Conservation (phyloP, 2,888 invertebrate genomes). For the Hololepta plana region DNA sequence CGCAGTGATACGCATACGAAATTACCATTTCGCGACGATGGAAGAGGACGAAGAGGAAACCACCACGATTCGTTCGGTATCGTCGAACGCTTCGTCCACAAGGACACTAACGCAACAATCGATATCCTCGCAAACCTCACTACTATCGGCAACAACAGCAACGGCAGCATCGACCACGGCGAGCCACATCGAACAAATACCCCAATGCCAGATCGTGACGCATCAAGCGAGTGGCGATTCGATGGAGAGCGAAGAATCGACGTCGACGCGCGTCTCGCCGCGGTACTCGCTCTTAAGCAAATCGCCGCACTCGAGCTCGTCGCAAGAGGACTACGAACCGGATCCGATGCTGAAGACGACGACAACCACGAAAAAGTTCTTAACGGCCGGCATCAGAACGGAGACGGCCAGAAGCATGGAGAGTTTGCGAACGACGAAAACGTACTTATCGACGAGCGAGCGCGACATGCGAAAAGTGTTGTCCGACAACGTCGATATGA, state of each 20-base stretch:
- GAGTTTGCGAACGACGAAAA: constrained; percentile 38
- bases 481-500: constrained; percentile 31
- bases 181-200: constrained; percentile 8
- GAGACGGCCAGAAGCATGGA: constrained; percentile 54
- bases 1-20: too few relatives aligned
- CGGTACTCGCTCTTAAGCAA: constrained; percentile 23
- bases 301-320: constrained; percentile 40
- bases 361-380: constrained; percentile 30
- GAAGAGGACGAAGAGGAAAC: constrained; percentile 25
- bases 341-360: constrained; percentile 29
- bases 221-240: constrained; percentile 38
- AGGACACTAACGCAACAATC: constrained; percentile 23
- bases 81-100: constrained; percentile 23
- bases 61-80: constrained; percentile 14
- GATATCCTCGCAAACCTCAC: too few relatives aligned
- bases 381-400: constrained; percentile 32
- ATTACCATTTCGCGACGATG: constrained; percentile 15
- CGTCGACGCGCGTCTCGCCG: constrained; percentile 18
- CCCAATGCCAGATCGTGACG: constrained; percentile 28
- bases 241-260: constrained; percentile 32
- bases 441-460: constrained; percentile 45
- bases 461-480: constrained; percentile 39
- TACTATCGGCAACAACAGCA: constrained; percentile 14
- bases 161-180: constrained; percentile 13
- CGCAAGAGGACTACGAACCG: constrained; percentile 48